phyloP scores from a whole-genome alignment of 2,888 invertebrate species.

The Leucozona laternaria region DNA sequence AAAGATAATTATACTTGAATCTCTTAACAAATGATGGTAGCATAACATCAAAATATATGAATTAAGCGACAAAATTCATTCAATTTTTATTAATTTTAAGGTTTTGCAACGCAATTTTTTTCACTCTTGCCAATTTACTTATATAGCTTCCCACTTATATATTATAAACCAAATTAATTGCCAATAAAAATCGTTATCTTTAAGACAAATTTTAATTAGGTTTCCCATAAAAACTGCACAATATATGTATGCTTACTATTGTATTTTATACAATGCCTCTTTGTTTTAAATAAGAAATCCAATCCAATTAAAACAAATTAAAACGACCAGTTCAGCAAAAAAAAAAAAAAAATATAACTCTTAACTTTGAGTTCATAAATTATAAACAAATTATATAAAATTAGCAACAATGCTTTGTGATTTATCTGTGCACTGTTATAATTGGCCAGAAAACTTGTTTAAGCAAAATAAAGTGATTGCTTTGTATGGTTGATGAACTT shows the following conservation, averaged over 20 bases:
- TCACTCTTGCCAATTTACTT: too few relatives aligned
- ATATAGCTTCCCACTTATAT: too few relatives aligned
- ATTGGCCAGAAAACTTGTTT: background rate
- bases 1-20: too few relatives aligned
- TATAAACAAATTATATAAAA: background rate
- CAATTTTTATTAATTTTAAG: too few relatives aligned
- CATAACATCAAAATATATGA: too few relatives aligned
- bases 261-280: background rate
- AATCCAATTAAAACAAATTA: slow-evolving; percentile 1
- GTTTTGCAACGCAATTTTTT: too few relatives aligned
- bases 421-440: background rate
- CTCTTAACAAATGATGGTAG: too few relatives aligned
- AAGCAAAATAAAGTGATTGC: background rate
- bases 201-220: background rate
- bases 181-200: background rate
- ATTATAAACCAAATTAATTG: background rate
- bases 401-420: background rate
- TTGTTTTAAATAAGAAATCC: background rate
- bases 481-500: slow-evolving; percentile 1
- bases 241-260: background rate
- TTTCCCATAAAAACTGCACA: background rate
- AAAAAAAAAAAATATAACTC: background rate
- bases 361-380: background rate
- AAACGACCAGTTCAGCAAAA: background rate
- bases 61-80: too few relatives aligned